Percentiles rank a stretch among this genome's conserved stretches.
These are phyloP conservation scores for Corydoras sp. DNA, from an alignment of 2,113 vertebrate genomes.

Conservation along the genomic window DNA sequence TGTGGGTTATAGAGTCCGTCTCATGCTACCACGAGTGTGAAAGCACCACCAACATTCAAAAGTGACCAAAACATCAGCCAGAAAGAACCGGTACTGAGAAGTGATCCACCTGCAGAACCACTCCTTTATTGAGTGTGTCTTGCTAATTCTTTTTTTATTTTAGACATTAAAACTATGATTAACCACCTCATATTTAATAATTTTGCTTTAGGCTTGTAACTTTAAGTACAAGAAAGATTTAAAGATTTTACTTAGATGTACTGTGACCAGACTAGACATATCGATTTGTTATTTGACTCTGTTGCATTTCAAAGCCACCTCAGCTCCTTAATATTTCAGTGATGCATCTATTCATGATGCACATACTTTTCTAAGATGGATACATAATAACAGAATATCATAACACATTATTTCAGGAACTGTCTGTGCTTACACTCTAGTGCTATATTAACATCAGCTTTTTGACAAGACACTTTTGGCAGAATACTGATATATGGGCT, in stretches of 20 bases:
- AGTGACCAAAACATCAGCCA: too few species aligned
- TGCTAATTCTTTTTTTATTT: too few species aligned
- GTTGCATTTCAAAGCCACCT: not conserved
- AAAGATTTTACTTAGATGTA: not conserved
- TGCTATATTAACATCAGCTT: too few species aligned
- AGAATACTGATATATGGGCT: too few species aligned
- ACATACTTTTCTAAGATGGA: not conserved
- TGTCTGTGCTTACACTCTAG: too few species aligned
- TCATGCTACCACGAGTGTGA: too few species aligned
- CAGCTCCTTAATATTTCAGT: not conserved
- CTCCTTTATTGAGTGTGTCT: too few species aligned
- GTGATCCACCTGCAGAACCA: too few species aligned
- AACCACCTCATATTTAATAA: not conserved
- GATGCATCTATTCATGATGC: not conserved
- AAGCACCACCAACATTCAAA: too few species aligned
- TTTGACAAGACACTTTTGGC: too few species aligned
- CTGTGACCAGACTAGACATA: slow-evolving; percentile 8
- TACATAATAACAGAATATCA: not conserved
- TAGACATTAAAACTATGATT: not conserved
- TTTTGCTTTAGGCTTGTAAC: not conserved
- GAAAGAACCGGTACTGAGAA: too few species aligned
- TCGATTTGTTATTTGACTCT: not conserved
- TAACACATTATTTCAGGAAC: not conserved
- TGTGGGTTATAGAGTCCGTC: too few species aligned
- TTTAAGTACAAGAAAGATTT: not conserved